Percentiles rank a stretch among this genome's conserved stretches.
Conservation (phyloP, 92 coral and sea anemone species). For the Actinernus sp. region DNA sequence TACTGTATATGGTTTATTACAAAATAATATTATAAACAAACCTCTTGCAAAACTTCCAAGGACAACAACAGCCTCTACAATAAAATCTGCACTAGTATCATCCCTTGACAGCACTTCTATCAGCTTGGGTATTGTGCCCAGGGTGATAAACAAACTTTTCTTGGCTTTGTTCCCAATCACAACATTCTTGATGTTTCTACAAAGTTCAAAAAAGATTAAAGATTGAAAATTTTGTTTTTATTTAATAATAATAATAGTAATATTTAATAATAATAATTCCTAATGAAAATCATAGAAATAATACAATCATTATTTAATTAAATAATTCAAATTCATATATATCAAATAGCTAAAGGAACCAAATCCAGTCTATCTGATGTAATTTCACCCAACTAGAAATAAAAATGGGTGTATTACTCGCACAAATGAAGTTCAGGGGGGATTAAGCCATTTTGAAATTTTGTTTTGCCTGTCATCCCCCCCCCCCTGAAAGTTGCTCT, state of each 20-base stretch:
- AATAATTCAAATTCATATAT: no score
- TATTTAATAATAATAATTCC: background rate
- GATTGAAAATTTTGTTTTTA: background rate
- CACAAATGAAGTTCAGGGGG: no score
- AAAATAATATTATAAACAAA: no score
- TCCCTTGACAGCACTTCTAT: conserved; percentile 82
- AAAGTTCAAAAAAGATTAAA: background rate
- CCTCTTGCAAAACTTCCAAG: conserved; percentile 99
- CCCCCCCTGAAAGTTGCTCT: no score
- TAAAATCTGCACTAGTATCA: conserved; percentile 75
- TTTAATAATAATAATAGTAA: background rate
- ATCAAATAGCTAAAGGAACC: no score
- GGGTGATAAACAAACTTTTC: conserved; percentile 74
- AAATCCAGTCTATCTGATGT: no score
- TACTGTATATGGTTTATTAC: background rate
- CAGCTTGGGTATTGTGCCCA: conserved; percentile 86
- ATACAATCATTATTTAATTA: no score
- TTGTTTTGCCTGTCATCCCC: background rate
- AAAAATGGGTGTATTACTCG: no score
- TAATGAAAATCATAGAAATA: no score
- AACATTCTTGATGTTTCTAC: conserved; percentile 91
- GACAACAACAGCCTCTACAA: conserved; percentile 91
- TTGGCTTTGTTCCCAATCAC: conserved; percentile 94
- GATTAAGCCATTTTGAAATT: no score
- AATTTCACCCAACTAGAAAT: no score